Base-by-base conservation (phyloP, 1,140 invertebrate genomes). In the Oryzaephilus surinamensis region DNA sequence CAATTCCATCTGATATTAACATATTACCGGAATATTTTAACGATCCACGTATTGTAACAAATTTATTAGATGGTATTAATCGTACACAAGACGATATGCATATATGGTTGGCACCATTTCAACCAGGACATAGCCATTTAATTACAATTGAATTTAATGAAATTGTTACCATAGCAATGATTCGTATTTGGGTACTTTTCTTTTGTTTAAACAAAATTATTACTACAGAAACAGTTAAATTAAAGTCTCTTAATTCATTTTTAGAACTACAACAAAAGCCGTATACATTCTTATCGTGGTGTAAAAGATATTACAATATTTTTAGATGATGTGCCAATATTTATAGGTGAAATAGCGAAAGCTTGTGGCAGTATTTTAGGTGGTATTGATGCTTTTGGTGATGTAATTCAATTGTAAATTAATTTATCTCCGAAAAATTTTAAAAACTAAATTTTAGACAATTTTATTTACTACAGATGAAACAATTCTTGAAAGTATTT, bases 221-320 rank as follows among this genome's bases (percentile, higher is more conserved):
- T 14, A 16, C 37, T 42, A 4, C n/a, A 28, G n/a, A 12, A 28
- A 4, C 14, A 28, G 14, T 28, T 23, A 23, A 23, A 23, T 23
- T 23, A n/a, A n/a, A n/a, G n/a, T n/a, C n/a, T 4, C 3, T n/a
- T 38, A 13, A 37, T 29, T 23, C n/a, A 33, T 21, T 30, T 35
- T 29, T 60, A 87, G 84, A 89, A 89, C 60, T 89, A 89, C 53
- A 89, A 89, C 57, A 87, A 88, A 61, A 87, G 83, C 1, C 65
- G 84, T 42, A 86, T 87, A 43, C 80, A 88, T 65, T 84, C 82
- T 1, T 76, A 76, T 41, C 69, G 83, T 44, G 84, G 84, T 42
- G 79, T 74, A 7, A 76, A 73, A 52, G 66, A 84, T 51, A 63
- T 87, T 3, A 65, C 74, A 23, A 76, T 89, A n/a, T 71, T 65